These are phyloP conservation scores for Xenentodon cancila DNA, from an alignment of 2,797 vertebrate species.

Conservation along the genomic window DNA sequence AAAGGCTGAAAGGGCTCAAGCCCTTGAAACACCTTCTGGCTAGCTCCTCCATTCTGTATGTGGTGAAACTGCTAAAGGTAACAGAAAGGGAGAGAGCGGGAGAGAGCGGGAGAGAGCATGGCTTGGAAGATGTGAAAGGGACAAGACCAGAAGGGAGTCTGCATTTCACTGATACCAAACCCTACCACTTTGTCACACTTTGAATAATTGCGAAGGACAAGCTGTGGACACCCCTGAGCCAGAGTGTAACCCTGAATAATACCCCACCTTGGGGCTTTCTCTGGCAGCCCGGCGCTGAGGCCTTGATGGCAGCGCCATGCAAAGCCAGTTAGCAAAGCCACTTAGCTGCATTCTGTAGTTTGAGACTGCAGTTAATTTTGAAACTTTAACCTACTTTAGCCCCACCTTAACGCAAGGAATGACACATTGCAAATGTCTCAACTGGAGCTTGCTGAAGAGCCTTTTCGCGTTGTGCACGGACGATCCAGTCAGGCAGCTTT, in stretches of 20 bases:
- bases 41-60: constrained; percentile 70
- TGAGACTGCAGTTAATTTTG: constrained; percentile 49
- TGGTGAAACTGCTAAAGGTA: constrained; percentile 67
- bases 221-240: constrained; percentile 67
- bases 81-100: constrained; percentile 23
- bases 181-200: constrained; percentile 64
- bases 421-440: constrained; percentile 70
- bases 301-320: constrained; percentile 55
- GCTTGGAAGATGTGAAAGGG: constrained; percentile 49
- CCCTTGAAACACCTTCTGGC: constrained; percentile 78
- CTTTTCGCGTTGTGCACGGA: constrained; percentile 61
- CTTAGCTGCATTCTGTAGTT: constrained; percentile 65
- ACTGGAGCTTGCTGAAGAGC: constrained; percentile 58
- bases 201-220: constrained; percentile 69
- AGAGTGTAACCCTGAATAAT: constrained; percentile 67
- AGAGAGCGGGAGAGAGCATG: constrained; percentile 3
- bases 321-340: constrained; percentile 73
- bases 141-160: constrained; percentile 64
- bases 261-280: constrained; percentile 61
- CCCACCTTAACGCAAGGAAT: constrained; percentile 50
- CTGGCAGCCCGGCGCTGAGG: constrained; percentile 43
- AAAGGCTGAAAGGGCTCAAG: constrained; percentile 76
- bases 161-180: constrained; percentile 74
- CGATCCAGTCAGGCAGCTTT: constrained; percentile 63
- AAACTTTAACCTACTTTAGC: constrained; percentile 62